Evolutionary conservation across 2,113 vertebrate species (phyloP).

Genomic region (Rhabdornis inornatus): DNA sequence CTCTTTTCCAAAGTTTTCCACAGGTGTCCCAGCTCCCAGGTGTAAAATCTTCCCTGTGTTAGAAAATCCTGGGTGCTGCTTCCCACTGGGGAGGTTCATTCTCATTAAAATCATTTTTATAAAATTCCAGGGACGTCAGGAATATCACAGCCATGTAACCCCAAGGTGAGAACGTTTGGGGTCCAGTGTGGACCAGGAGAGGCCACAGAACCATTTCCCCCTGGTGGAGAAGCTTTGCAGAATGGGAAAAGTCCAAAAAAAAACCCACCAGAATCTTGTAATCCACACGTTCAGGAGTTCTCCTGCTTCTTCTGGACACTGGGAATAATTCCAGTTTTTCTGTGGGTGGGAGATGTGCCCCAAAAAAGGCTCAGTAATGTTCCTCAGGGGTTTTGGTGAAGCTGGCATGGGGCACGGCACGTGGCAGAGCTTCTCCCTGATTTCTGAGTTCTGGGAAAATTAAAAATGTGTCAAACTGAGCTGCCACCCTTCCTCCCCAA

Average conservation of each 20-base stretch:
- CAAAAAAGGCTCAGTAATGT: rapidly evolving
- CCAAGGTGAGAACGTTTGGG: rapidly evolving
- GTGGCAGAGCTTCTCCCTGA: background rate
- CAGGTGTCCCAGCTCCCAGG: background rate
- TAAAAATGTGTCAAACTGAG: background rate
- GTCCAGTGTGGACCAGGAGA: background rate
- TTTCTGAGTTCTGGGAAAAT: background rate
- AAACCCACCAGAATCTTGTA: rapidly evolving
- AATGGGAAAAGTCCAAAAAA: background rate
- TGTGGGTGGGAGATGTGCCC: background rate
- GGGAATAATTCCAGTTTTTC: rapidly evolving
- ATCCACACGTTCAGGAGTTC: rapidly evolving
- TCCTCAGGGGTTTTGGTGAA: background rate
- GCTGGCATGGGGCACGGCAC: background rate
- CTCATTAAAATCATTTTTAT: background rate
- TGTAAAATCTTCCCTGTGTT: background rate
- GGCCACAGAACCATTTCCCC: background rate
- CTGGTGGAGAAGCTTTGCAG: background rate
- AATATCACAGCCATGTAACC: rapidly evolving
- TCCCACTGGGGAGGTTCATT: rapidly evolving
- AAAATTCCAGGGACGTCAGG: background rate
- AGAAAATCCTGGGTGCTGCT: background rate
- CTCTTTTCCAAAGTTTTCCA: background rate
- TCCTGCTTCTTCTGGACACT: background rate
- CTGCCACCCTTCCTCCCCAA: background rate